phyloP scores from a whole-genome alignment of 2,888 invertebrate genomes.

The Cynaeus angustus region DNA sequence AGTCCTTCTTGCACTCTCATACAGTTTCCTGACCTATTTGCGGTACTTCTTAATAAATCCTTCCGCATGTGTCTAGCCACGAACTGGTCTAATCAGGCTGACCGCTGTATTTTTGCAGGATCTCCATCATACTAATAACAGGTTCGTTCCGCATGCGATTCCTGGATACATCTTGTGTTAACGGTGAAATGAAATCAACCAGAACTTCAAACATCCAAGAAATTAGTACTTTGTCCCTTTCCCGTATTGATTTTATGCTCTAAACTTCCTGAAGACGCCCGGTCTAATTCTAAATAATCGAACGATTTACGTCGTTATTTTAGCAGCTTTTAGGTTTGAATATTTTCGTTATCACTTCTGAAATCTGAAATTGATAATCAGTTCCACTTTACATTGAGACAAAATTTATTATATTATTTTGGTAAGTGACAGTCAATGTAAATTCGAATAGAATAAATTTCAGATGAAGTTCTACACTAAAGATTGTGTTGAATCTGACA shows the following conservation, averaged over 20 bases:
- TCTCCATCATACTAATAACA: conserved; percentile 37
- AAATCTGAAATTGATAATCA: background rate
- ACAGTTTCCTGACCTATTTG: conserved; percentile 35
- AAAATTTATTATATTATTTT: background rate
- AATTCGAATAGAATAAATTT: background rate
- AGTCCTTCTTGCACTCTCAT: conserved; percentile 6
- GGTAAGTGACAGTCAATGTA: background rate
- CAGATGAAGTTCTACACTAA: background rate
- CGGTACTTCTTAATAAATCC: conserved; percentile 16
- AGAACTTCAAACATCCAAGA: conserved; percentile 41
- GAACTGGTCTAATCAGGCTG: conserved; percentile 33
- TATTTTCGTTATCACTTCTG: too few species aligned
- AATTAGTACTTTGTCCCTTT: conserved; percentile 37
- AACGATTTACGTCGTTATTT: background rate
- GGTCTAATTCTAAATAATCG: background rate
- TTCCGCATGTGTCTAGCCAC: conserved; percentile 32
- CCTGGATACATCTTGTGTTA: conserved; percentile 25
- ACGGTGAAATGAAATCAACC: conserved; percentile 40
- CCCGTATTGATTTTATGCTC: conserved; percentile 30
- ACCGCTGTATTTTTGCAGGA: conserved; percentile 29
- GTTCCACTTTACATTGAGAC: too few species aligned
- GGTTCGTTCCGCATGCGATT: conserved; percentile 39
- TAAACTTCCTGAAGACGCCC: conserved; percentile 2
- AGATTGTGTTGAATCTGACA: conserved; percentile 6
- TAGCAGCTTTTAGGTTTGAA: too few species aligned